Conservation (phyloP, 2,888 invertebrate species). For the Omphaloscelis lunosa region DNA sequence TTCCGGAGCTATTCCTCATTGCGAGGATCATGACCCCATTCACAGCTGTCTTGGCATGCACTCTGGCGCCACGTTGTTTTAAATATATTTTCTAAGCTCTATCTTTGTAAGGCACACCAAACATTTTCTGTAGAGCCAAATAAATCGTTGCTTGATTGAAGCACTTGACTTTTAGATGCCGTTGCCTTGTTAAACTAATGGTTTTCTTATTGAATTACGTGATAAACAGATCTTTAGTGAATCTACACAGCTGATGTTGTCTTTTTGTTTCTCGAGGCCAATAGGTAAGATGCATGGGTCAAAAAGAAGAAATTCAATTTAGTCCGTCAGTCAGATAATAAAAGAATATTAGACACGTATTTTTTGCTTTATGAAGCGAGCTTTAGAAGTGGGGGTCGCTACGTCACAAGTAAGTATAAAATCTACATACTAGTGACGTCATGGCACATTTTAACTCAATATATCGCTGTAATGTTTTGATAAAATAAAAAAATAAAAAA, state of each 20-base stretch:
- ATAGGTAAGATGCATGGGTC: too few relatives aligned
- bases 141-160: slow-evolving; percentile 15
- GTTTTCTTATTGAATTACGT: slow-evolving; percentile 23
- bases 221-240: neutral
- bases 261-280: neutral
- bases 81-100: slow-evolving; percentile 24
- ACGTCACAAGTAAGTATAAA: too few relatives aligned
- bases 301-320: too few relatives aligned
- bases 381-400: too few relatives aligned
- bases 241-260: neutral
- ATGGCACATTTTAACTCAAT: too few relatives aligned
- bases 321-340: too few relatives aligned
- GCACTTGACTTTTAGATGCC: slow-evolving; percentile 24
- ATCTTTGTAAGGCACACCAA: neutral
- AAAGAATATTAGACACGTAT: too few relatives aligned
- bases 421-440: too few relatives aligned
- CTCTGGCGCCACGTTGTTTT: slow-evolving; percentile 27
- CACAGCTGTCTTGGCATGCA: slow-evolving; percentile 47
- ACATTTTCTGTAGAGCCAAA: neutral
- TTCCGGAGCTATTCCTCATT: slow-evolving; percentile 28
- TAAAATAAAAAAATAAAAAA: too few relatives aligned
- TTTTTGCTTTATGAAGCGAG: too few relatives aligned
- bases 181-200: slow-evolving; percentile 8
- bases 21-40: slow-evolving; percentile 45
- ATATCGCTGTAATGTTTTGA: too few relatives aligned